Evolutionary conservation across 2,113 vertebrate species (phyloP).

Genomic region (Mesitornis unicolor): DNA sequence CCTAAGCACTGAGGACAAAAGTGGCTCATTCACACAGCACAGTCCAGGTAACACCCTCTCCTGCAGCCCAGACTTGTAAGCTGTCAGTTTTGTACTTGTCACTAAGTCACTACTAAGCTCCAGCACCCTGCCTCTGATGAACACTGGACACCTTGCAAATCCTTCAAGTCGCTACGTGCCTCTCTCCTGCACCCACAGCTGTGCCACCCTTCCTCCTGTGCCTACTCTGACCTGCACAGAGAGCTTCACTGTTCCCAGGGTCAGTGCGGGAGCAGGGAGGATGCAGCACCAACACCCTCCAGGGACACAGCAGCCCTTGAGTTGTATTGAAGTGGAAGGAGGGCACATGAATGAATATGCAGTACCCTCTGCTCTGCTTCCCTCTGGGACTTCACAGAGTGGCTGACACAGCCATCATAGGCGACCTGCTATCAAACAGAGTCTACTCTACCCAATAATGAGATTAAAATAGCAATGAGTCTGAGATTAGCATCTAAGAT

Average conservation of each 20-base stretch:
- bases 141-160: background rate
- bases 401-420: constrained; percentile 9
- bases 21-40: background rate
- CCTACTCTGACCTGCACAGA: background rate
- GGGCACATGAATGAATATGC: constrained; percentile 19
- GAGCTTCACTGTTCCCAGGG: background rate
- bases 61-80: background rate
- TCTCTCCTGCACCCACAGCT: background rate
- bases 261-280: fast-evolving
- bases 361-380: constrained; percentile 15
- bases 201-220: background rate
- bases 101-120: background rate
- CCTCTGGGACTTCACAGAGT: background rate
- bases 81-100: background rate
- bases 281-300: background rate
- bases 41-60: background rate
- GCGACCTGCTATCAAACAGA: background rate
- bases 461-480: constrained; percentile 41
- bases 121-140: background rate
- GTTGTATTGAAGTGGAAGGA: background rate
- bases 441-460: background rate
- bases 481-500: constrained; percentile 22
- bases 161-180: background rate
- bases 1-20: background rate
- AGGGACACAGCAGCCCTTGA: background rate